phyloP scores from a whole-genome alignment of 2,113 vertebrate genomes.

The Procavia capensis region DNA sequence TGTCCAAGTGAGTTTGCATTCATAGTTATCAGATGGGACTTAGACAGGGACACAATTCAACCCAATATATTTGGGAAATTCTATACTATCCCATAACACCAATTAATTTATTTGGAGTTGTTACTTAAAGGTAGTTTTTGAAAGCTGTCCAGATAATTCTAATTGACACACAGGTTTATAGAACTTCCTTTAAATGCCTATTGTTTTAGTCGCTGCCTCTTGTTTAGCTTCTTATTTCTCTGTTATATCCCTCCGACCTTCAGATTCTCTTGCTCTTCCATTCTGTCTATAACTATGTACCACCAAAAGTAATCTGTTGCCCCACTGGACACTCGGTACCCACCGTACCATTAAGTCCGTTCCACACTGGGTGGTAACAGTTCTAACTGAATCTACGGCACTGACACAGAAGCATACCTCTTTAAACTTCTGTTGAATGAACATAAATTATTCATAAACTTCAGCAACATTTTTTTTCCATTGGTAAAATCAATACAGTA shows the following conservation, averaged over 20 bases:
- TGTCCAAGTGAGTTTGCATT: not conserved
- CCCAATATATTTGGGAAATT: not conserved
- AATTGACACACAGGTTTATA: not conserved
- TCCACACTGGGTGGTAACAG: not conserved
- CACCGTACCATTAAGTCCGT: not conserved
- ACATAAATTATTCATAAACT: not conserved
- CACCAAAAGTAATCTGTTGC: not conserved
- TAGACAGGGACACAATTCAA: not conserved
- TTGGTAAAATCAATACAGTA: not conserved
- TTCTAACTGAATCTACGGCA: not conserved
- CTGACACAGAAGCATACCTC: not conserved
- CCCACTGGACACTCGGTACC: not conserved
- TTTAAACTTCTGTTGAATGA: conserved; percentile 17
- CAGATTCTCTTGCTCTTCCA: not conserved
- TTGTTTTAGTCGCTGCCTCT: not conserved
- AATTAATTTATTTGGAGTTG: not conserved
- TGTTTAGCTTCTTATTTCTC: not conserved
- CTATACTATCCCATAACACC: not conserved
- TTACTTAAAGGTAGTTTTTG: not conserved
- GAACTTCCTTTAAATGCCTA: not conserved
- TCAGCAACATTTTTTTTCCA: not conserved
- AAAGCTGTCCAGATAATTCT: not conserved
- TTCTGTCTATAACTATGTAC: not conserved
- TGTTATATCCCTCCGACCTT: not conserved
- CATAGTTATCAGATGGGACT: not conserved